A percentile compares a stretch with the other conserved stretches of the same genome.
Evolutionary conservation across 2,888 invertebrate species (phyloP).

Genomic region (Microplitis deprimator): DNA sequence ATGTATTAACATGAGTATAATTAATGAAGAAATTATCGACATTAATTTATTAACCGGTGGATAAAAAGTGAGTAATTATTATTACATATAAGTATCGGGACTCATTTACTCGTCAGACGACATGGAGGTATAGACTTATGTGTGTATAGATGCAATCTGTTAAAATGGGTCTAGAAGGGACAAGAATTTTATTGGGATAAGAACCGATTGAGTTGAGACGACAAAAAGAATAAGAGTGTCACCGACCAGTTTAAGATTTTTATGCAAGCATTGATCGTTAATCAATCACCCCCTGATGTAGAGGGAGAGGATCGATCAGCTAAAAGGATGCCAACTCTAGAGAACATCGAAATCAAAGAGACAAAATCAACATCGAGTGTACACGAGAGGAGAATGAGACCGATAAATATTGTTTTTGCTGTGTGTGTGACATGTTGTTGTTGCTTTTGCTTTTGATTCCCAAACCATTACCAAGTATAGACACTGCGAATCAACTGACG

Average conservation of each 20-base stretch:
- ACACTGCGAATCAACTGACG: conserved; percentile 50
- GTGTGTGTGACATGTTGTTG: conserved; percentile 42
- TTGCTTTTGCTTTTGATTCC: conserved; percentile 35
- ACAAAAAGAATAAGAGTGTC: conserved; percentile 28
- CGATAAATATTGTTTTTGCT: conserved; percentile 66
- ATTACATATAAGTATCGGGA: not conserved
- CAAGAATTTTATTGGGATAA: conserved; percentile 8
- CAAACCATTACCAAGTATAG: conserved; percentile 60
- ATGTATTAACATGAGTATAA: not conserved
- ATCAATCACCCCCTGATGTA: conserved; percentile 60
- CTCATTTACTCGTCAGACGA: not conserved
- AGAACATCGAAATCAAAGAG: conserved; percentile 33
- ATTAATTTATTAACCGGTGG: not conserved
- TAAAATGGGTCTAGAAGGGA: conserved; percentile 2
- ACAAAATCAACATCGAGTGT: conserved; percentile 15
- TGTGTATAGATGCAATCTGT: not conserved
- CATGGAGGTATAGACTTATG: not conserved
- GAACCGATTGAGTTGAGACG: conserved; percentile 15
- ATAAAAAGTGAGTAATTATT: not conserved
- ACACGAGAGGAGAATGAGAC: conserved; percentile 33
- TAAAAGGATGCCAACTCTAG: conserved; percentile 36
- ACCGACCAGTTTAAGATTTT: conserved; percentile 47
- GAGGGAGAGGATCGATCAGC: conserved; percentile 42
- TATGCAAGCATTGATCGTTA: conserved; percentile 66
- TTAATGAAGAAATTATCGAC: not conserved